Evolutionary conservation across 2,888 invertebrate species (phyloP).

Genomic region (Meloe dianella): DNA sequence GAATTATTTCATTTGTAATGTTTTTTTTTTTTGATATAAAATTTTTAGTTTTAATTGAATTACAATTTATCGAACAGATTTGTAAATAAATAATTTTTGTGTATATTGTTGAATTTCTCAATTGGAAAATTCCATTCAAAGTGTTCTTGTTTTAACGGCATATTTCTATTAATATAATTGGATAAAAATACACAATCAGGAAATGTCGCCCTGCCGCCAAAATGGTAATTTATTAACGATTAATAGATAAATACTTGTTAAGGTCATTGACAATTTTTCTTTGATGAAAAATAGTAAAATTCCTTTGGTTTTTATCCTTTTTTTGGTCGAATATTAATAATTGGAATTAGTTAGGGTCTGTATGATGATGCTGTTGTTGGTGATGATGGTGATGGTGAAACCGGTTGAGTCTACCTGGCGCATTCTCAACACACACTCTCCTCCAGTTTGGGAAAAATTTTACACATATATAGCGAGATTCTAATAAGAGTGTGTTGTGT

Average conservation of each 20-base stretch:
- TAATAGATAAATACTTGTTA: too few relatives aligned
- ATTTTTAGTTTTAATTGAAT: neutral
- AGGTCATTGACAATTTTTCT: too few relatives aligned
- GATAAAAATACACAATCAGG: too few relatives aligned
- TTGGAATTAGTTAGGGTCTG: constrained; percentile 17
- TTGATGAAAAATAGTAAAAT: neutral
- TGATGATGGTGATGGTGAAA: constrained; percentile 27
- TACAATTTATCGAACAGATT: neutral
- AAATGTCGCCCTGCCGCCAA: too few relatives aligned
- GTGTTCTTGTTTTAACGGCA: too few relatives aligned
- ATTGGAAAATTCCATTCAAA: too few relatives aligned
- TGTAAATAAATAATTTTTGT: constrained; percentile 5
- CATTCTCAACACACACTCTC: constrained; percentile 20
- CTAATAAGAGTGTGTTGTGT: constrained; percentile 26
- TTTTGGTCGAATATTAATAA: constrained; percentile 8
- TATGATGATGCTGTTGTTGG: too few relatives aligned
- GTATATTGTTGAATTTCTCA: too few relatives aligned
- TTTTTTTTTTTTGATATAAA: neutral
- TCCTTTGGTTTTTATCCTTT: neutral
- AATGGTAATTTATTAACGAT: too few relatives aligned
- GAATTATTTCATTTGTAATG: neutral
- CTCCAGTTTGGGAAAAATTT: constrained; percentile 22
- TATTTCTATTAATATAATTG: too few relatives aligned
- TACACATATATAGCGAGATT: constrained; percentile 16
- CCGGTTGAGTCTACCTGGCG: constrained; percentile 28